Base-by-base conservation (phyloP, 2,113 vertebrate genomes). In the Anarrhichthys ocellatus region DNA sequence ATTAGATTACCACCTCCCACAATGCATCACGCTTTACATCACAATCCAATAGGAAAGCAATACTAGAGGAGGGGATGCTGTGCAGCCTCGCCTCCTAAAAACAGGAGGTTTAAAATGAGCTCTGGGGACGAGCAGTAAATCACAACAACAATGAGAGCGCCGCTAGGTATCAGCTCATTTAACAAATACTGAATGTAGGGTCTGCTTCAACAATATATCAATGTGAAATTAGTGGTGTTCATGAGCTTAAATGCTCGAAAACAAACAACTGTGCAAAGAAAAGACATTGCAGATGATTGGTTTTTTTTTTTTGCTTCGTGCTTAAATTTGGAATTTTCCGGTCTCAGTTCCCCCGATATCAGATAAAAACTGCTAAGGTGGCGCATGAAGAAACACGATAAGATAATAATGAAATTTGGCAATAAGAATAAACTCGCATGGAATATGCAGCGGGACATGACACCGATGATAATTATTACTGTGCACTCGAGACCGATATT, bases 1-100 rank as follows among this genome's bases (percentile, higher is more conserved):
- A 94, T 95, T 95, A 89, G 92, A 95, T 95, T 93, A 93, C 82
- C 71, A 66, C 82, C 85, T 6, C 91, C 93, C 91, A 91, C 76
- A 91, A 93, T 92, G 91, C 91, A 92, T 93, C 86, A 83, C 50
- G 73, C 86, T 86, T 83, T 89, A 87, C 89, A 91, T 92, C 82
- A 74, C 84, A 85, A 90, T 91, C 78, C 90, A 89, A 89, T 86
- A 89, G 88, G 59, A 64, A n/a, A 83, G 78, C 22, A 80, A 89
- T 52, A 48, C 67, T 11, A 22, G 58, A 59, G 46, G 4, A 34
- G 54, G 50, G 65, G 70, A 36, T 32, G 22, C 29, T 63, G 48
- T 67, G 65, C 50, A 80, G 69, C 36, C 56, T 32, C 9, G 50
- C 65, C 66, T 72, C 34, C 75, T 34, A 67, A 64, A 77, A 85